Evolutionary conservation across 92 coral and sea anemone genomes (phyloP), one percentile per base, ranked within the genome.

Genomic region (Porites lobata): DNA sequence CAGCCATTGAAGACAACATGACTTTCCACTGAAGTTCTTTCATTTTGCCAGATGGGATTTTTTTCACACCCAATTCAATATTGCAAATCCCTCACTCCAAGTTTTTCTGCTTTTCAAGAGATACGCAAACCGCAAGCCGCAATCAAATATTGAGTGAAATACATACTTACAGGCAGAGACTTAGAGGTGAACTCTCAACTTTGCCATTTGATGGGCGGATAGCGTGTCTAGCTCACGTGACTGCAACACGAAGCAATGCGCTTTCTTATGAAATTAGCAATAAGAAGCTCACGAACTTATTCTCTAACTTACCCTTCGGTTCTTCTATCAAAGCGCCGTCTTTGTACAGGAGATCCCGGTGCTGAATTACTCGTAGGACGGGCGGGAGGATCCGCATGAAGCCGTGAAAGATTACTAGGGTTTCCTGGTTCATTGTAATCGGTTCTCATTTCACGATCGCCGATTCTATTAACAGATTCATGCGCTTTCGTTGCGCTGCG

Each of bases 401-500:
- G 93, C 15, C 96, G 94, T 20, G 96, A 83, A 4, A 92, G n/a
- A n/a, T 89, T 86, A 38, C 96, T 84, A 14, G 98, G 64, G 79
- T 94, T 91, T 65, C 99, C 94, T 9, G 99, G 99, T 66, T 98
- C 99, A 81, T 98, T 98, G 90, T 98, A 98, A 72, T 98, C 99
- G 4, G 99, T 98, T 20, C 99, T 85, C 82, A 98, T 83, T 72
- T 98, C 99, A 1, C 99, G 94, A 82, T 98, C 99, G 18, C 99
- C 99, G 58, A 98, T 92, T 63, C 98, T 79, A 85, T 98, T 98
- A 17, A 93, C 94, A 80, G 98, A 94, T 76, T 98, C 98, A 59
- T 98, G 99, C n/a, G 99, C 98, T 82, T 98, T 98, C 8, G 98
- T 98, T 18, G 99, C 99, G 90, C 99, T 96, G 9, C 99, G 94